phyloP scores from a whole-genome alignment of 1,140 invertebrate species.

The Drosophila funebris region DNA sequence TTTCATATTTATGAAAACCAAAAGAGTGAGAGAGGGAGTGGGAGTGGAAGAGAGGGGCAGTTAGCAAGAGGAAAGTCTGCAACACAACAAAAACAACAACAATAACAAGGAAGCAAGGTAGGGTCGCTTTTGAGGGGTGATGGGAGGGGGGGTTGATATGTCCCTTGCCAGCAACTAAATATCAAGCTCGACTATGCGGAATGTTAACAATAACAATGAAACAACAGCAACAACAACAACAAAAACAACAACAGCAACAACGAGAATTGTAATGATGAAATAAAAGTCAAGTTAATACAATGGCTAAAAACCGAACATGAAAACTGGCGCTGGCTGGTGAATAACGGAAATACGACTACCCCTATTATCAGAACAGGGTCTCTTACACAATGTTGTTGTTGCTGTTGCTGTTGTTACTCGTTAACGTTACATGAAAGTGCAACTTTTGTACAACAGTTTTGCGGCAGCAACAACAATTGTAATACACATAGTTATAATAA shows the following conservation, averaged over 20 bases:
- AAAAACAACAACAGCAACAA: not conserved
- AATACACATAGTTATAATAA: slow-evolving; percentile 70
- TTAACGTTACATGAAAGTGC: slow-evolving; percentile 74
- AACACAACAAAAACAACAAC: slow-evolving; percentile 33
- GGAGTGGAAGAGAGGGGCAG: not conserved
- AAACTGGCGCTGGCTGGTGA: slow-evolving; percentile 40
- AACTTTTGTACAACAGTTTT: slow-evolving; percentile 63
- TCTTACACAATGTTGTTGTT: slow-evolving; percentile 18
- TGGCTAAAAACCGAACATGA: slow-evolving; percentile 62
- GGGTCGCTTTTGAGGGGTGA: not conserved
- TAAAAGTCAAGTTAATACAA: slow-evolving; percentile 77
- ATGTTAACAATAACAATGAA: slow-evolving; percentile 75
- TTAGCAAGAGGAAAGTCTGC: not conserved
- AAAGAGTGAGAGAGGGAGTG: not conserved
- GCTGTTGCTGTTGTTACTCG: slow-evolving; percentile 39
- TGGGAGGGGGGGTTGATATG: too few relatives aligned
- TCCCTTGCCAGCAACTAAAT: slow-evolving; percentile 3
- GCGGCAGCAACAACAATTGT: slow-evolving; percentile 54
- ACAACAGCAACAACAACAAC: slow-evolving; percentile 7
- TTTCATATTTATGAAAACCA: slow-evolving; percentile 31
- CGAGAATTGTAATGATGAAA: slow-evolving; percentile 71
- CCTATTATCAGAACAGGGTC: slow-evolving; percentile 62
- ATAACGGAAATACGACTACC: slow-evolving; percentile 70
- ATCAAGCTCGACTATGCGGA: slow-evolving; percentile 48
- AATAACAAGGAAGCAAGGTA: slow-evolving; percentile 35